Evolutionary conservation across 2,113 vertebrate genomes (phyloP), one percentile per base, ranked within the genome.

Genomic region (Tinamus guttatus): DNA sequence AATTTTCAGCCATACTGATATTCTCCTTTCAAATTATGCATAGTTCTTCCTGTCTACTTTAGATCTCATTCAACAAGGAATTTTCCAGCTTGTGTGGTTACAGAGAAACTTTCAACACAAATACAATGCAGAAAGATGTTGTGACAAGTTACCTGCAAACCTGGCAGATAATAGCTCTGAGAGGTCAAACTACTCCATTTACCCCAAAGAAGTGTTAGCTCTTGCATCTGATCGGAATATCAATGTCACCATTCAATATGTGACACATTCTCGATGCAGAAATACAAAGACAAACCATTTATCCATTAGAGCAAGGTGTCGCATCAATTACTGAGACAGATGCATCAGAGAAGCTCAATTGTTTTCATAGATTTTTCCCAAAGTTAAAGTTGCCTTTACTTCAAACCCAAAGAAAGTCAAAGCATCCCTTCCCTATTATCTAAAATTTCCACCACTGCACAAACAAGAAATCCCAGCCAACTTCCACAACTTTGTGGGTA

Each of bases 231-330:
- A 74, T 93, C 91, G 88, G 85, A 95, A 84, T 94, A 94, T 96
- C 92, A 92, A 94, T 95, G 95, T 88, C 94, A 74, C 81, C 76
- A 58, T 83, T 95, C 94, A 93, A 93, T 95, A 96, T 83, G 68
- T 76, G 79, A 95, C 92, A 91, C 79, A 19, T 93, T 94, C 65
- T 81, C 87, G 91, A 81, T 88, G 90, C 82, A 90, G 85, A 93
- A 95, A 69, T 64, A 86, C 92, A 90, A 96, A 94, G 94, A 78
- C 85, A 94, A 92, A 93, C 82, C 24, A 1, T 86, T 95, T 91
- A 94, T 51, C 93, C 93, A 90, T 94, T 95, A 93, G 87, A 62
- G 87, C 90, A 94, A 70, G 56, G 87, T 94, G 94, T 96, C 90
- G 87, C 91, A 92, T 94, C 92, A 94, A 93, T 96, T 95, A 93